These are phyloP conservation scores for Drosophila borealis DNA, from an alignment of 2,888 invertebrate genomes.

Conservation along the genomic window DNA sequence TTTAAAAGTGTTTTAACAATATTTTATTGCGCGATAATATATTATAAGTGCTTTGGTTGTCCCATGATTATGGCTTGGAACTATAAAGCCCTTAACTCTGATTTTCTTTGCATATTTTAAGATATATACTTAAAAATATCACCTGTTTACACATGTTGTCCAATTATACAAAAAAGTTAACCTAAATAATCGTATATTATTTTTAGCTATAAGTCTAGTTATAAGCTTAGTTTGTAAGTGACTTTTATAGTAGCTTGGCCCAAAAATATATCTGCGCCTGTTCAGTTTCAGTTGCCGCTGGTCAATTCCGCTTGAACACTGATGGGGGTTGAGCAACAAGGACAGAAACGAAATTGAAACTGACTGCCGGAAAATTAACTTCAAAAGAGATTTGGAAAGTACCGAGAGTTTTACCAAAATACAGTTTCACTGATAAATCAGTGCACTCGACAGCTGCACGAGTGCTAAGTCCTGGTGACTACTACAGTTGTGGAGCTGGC, in stretches of 20 bases:
- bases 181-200: too few species aligned
- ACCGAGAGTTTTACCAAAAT: constrained; percentile 60
- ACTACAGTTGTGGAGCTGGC: constrained; percentile 14
- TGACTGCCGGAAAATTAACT: constrained; percentile 80
- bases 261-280: neutral
- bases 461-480: constrained; percentile 55
- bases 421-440: constrained; percentile 64
- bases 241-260: neutral
- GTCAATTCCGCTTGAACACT: constrained; percentile 20
- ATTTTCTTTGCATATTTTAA: too few species aligned
- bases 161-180: too few species aligned
- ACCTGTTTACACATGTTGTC: too few species aligned
- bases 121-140: too few species aligned
- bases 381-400: constrained; percentile 64
- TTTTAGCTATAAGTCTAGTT: too few species aligned
- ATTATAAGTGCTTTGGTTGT: too few species aligned
- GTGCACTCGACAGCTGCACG: constrained; percentile 67
- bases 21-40: neutral
- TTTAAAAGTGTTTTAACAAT: neutral
- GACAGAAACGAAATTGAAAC: constrained; percentile 67
- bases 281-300: constrained; percentile 1
- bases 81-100: too few species aligned
- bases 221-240: neutral
- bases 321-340: constrained; percentile 12
- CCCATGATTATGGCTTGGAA: too few species aligned